Base-by-base conservation (phyloP, 2,888 invertebrate genomes). In the Gastrophysa polygoni region DNA sequence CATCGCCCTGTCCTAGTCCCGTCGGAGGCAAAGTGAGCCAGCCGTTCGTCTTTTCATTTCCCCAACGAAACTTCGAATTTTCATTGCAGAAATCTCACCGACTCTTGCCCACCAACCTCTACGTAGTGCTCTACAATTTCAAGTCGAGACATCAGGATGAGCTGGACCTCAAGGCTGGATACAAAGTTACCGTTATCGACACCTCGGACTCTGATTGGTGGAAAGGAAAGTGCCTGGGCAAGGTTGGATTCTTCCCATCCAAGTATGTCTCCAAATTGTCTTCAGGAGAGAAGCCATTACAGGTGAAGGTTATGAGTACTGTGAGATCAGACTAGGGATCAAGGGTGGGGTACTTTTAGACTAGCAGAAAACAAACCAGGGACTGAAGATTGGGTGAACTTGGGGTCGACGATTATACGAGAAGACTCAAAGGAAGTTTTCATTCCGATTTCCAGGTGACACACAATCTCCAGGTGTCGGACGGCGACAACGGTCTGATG, bases 121-220 rank as follows among this genome's bases (percentile, higher is more conserved):
- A 96, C 83, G 96, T 97, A 63, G 94, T 96, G 51, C 85, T 97
- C 46, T 97, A 96, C 85, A 95, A 96, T 83, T 97, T 97, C 82
- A 93, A 95, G 77, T 93, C 95, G 0, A 88, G 96, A 61, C 96
- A 96, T 82, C 91, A 92, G 58, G 97, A 96, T 79, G 97, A 97
- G 80, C 83, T 97, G 73, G 96, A 97, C 79, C 85, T 98, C 32
- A 96, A 95, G 84, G 94, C 95, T 18, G 95, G 95, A 2, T 93
- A 93, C 82, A 88, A 91, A 81, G 92, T 97, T 57, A 95, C 93
- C 10, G 95, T 96, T 61, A 93, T 95, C 70, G 97, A 97, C 79
- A 95, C 94, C 48, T 90, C 95, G 0, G 96, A 97, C 82, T 92
- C 93, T 10, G 96, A 96, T 78, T 97, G 96, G 97, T 97, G 96